Conservation (phyloP, 2,797 vertebrate species). For the Peromyscus attwateri region DNA sequence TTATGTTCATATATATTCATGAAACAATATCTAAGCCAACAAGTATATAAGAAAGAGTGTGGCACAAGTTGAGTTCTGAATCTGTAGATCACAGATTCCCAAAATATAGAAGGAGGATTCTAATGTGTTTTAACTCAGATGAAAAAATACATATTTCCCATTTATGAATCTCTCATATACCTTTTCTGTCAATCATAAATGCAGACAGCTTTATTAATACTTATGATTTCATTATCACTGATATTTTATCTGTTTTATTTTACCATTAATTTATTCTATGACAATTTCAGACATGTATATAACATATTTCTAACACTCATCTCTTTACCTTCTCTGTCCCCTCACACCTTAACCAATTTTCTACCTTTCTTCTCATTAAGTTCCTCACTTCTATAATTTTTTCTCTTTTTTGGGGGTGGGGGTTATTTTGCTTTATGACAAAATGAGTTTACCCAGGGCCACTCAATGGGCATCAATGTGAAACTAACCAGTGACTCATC, state of each 20-base stretch:
- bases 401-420: neutral
- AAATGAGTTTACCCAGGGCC: neutral
- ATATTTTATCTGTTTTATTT: neutral
- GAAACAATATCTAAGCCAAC: neutral
- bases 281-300: neutral
- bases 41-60: neutral
- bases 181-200: neutral
- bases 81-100: neutral
- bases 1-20: neutral
- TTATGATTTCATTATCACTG: neutral
- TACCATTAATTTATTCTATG: neutral
- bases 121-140: neutral
- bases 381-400: neutral
- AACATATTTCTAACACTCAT: neutral
- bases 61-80: neutral
- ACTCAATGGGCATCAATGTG: neutral
- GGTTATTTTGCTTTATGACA: neutral
- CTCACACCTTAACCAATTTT: neutral
- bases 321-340: neutral
- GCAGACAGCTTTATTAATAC: neutral
- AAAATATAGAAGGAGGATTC: neutral
- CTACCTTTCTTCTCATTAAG: neutral
- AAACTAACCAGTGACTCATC: neutral
- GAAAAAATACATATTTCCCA: neutral
- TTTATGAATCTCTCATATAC: neutral